Evolutionary conservation across 2,888 invertebrate species (phyloP).

Genomic region (Drosophila differens): DNA sequence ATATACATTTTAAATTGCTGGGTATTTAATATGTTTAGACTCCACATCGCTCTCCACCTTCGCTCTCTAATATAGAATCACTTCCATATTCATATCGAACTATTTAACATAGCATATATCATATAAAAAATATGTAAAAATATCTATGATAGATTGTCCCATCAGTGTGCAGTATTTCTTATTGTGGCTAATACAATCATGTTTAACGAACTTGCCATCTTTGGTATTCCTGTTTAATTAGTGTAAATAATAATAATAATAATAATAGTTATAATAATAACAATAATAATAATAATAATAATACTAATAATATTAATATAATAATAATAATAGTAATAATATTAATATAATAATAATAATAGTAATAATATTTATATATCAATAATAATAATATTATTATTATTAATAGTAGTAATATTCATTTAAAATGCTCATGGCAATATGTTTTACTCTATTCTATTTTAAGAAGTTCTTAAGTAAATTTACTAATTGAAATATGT

Average conservation of each 20-base stretch:
- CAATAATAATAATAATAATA: neutral
- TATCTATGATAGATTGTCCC: neutral
- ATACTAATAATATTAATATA: neutral
- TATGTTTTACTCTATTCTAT: neutral
- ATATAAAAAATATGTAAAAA: neutral
- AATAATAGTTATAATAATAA: too few species aligned
- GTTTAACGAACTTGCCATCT: neutral
- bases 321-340: too few species aligned
- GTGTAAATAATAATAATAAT: neutral
- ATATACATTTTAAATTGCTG: constrained; percentile 38
- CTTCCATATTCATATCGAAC: neutral
- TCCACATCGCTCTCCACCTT: neutral
- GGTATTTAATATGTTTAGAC: constrained; percentile 8
- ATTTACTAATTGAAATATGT: neutral
- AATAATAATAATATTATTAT: neutral
- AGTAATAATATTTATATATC: neutral
- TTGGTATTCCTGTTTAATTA: neutral
- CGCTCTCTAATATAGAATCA: neutral
- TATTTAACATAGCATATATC: neutral
- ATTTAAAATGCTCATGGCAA: neutral
- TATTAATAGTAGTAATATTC: neutral
- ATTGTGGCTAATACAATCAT: neutral
- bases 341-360: neutral
- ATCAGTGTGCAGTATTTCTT: neutral
- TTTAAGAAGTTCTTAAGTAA: neutral